phyloP scores from a whole-genome alignment of 2,888 invertebrate species.

The Bruchidius siliquastri region DNA sequence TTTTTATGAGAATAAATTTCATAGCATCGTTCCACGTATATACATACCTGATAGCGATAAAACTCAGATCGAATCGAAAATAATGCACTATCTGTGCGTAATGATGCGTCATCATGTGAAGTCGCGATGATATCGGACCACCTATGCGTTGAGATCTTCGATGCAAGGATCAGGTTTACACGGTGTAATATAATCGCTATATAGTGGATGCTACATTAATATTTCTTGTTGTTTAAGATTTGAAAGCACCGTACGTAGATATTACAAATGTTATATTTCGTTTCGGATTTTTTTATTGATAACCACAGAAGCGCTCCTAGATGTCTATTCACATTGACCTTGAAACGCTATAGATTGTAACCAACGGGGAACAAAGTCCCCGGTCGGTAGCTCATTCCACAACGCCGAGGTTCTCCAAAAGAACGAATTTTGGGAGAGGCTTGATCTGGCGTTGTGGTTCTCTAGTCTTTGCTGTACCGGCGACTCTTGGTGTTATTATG shows the following conservation, averaged over 20 bases:
- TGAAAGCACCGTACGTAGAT: not conserved
- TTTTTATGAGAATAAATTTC: not conserved
- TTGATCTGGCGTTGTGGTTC: too few relatives aligned
- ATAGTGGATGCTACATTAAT: not conserved
- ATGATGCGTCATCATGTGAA: not conserved
- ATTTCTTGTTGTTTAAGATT: not conserved
- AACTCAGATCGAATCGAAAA: not conserved
- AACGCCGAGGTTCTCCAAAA: too few relatives aligned
- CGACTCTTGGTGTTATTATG: too few relatives aligned
- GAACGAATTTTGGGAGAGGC: too few relatives aligned
- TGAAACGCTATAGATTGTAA: too few relatives aligned
- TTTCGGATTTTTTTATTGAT: too few relatives aligned
- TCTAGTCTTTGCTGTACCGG: too few relatives aligned
- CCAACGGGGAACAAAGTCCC: too few relatives aligned
- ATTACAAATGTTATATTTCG: too few relatives aligned
- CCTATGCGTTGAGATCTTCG: not conserved
- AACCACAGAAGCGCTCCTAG: too few relatives aligned
- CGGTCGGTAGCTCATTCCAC: too few relatives aligned
- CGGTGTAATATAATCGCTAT: not conserved
- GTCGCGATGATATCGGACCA: not conserved
- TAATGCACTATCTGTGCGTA: not conserved
- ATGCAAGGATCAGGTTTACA: not conserved
- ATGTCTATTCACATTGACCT: too few relatives aligned
- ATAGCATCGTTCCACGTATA: not conserved
- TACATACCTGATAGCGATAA: not conserved